phyloP scores from a whole-genome alignment of 2,113 vertebrate genomes.

The Alligator mississippiensis region DNA sequence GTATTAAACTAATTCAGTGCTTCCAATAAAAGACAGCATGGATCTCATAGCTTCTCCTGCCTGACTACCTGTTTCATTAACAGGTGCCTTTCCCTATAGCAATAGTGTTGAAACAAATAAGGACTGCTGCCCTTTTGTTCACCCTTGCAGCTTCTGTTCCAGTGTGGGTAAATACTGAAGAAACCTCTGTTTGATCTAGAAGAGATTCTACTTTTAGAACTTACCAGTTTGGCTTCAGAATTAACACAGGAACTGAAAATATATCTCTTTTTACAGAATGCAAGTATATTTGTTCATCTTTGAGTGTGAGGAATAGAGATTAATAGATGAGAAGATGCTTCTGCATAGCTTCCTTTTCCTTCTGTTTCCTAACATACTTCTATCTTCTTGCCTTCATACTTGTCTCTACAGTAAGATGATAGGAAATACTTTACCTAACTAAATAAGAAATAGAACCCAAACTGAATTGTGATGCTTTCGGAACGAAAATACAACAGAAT shows the following conservation, averaged over 20 bases:
- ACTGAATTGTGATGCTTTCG: neutral
- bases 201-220: conserved; percentile 39
- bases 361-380: neutral
- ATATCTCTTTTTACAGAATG: conserved; percentile 25
- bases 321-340: neutral
- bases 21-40: neutral
- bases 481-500: neutral
- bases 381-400: neutral
- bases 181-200: conserved; percentile 54
- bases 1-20: conserved; percentile 13
- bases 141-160: conserved; percentile 45
- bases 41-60: neutral
- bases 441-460: neutral
- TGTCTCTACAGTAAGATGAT: neutral
- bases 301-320: neutral
- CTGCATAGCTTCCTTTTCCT: neutral
- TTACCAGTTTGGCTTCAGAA: conserved; percentile 32
- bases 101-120: conserved; percentile 20
- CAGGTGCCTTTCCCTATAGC: conserved; percentile 36
- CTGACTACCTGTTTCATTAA: conserved; percentile 1
- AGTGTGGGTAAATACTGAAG: conserved; percentile 56
- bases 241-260: conserved; percentile 46
- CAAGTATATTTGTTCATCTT: conserved; percentile 2
- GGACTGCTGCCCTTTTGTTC: conserved; percentile 42
- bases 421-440: neutral